Evolutionary conservation across 2,113 vertebrate species (phyloP).

Genomic region (Anhinga rufa): DNA sequence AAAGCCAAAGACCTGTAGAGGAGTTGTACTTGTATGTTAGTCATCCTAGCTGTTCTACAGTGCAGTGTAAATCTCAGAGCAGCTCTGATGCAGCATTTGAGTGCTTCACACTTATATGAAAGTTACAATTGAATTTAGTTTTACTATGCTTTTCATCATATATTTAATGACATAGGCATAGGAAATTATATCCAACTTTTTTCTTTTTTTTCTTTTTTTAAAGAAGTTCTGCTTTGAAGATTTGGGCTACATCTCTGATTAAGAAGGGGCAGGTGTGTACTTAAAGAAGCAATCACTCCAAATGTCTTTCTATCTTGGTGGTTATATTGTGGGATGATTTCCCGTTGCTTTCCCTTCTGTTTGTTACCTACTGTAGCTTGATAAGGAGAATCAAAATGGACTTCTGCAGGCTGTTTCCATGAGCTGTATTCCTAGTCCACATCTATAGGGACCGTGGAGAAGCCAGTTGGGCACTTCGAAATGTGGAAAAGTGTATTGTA

Average conservation of each 20-base stretch:
- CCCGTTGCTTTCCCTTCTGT: neutral
- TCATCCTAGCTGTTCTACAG: neutral
- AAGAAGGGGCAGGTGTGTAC: neutral
- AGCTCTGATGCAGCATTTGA: neutral
- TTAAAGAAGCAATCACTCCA: neutral
- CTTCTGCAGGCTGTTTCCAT: neutral
- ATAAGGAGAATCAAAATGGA: neutral
- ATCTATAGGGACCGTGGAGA: neutral
- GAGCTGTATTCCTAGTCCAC: neutral
- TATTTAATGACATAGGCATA: neutral
- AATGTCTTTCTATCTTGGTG: neutral
- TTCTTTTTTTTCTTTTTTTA: neutral
- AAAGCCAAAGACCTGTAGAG: neutral
- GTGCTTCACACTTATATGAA: neutral
- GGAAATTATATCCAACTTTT: neutral
- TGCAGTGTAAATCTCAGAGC: neutral
- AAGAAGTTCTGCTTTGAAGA: neutral
- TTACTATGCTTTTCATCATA: neutral
- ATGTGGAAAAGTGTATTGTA: neutral
- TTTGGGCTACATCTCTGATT: neutral
- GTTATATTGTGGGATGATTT: neutral
- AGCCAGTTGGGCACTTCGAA: neutral
- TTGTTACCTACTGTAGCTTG: neutral
- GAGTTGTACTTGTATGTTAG: neutral
- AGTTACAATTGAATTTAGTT: neutral